Evolutionary conservation across 2,888 invertebrate species (phyloP).

Genomic region (Crematogaster levior): DNA sequence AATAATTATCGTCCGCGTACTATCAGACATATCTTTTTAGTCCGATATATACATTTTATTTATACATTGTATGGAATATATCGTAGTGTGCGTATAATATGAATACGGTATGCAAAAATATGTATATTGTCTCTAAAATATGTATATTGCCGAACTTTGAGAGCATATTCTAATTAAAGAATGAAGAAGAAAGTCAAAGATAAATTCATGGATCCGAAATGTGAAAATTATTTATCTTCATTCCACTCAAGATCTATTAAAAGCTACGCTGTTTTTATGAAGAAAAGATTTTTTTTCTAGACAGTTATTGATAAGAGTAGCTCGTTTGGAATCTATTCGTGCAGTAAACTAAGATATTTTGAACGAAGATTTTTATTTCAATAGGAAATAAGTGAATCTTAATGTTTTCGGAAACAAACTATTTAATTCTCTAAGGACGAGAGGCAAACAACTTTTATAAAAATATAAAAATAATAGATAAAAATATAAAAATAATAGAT

Average conservation of each 20-base stretch:
- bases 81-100: background rate
- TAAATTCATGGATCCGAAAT: background rate
- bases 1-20: constrained; percentile 13
- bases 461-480: constrained; percentile 59
- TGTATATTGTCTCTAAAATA: background rate
- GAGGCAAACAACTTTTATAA: constrained; percentile 55
- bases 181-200: background rate
- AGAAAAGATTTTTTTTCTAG: background rate
- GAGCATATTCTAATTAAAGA: background rate
- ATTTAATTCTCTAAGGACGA: constrained; percentile 21
- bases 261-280: background rate
- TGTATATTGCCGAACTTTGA: background rate
- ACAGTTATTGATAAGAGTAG: background rate
- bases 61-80: background rate
- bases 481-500: constrained; percentile 62
- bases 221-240: background rate
- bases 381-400: background rate
- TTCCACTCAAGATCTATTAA: background rate
- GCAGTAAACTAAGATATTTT: background rate
- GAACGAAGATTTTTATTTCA: background rate
- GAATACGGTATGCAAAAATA: background rate
- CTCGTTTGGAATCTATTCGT: background rate
- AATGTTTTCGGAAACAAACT: constrained; percentile 4
- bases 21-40: background rate
- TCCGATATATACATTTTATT: background rate